Evolutionary conservation across 2,113 vertebrate genomes (phyloP).

Genomic region (Dasyprocta punctata): DNA sequence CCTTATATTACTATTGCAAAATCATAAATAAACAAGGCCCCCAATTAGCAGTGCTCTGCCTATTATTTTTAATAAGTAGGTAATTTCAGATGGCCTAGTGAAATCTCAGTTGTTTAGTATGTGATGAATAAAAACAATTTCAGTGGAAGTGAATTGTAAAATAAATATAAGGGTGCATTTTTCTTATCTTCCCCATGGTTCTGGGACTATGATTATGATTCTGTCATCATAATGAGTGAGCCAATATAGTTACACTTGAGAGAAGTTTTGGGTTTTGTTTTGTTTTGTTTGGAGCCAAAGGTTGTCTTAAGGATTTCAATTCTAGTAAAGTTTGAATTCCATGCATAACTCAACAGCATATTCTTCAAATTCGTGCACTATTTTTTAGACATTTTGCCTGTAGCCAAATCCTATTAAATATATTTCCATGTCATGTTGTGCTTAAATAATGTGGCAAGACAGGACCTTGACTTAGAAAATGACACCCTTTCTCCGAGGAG

Average conservation of each 20-base stretch:
- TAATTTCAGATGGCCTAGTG: not conserved
- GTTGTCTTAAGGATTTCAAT: conserved; percentile 63
- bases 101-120: conserved; percentile 43
- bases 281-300: conserved; percentile 57
- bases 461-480: conserved; percentile 52
- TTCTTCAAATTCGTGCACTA: conserved; percentile 51
- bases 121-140: conserved; percentile 61
- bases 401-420: conserved; percentile 73
- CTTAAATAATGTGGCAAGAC: conserved; percentile 72
- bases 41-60: not conserved
- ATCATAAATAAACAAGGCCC: not conserved
- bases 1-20: conserved; percentile 6
- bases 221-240: conserved; percentile 60
- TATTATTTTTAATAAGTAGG: conserved; percentile 39
- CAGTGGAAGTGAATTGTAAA: conserved; percentile 29
- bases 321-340: not conserved
- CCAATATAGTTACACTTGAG: conserved; percentile 43
- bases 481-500: conserved; percentile 49
- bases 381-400: conserved; percentile 70
- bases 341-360: conserved; percentile 23
- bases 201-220: not conserved
- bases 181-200: conserved; percentile 43
- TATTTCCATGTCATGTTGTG: conserved; percentile 73
- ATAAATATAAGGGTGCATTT: conserved; percentile 25
- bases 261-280: not conserved